Evolutionary conservation across 2,113 vertebrate genomes (phyloP), one percentile per base, ranked within the genome.

Genomic region (Rhombomys opimus): DNA sequence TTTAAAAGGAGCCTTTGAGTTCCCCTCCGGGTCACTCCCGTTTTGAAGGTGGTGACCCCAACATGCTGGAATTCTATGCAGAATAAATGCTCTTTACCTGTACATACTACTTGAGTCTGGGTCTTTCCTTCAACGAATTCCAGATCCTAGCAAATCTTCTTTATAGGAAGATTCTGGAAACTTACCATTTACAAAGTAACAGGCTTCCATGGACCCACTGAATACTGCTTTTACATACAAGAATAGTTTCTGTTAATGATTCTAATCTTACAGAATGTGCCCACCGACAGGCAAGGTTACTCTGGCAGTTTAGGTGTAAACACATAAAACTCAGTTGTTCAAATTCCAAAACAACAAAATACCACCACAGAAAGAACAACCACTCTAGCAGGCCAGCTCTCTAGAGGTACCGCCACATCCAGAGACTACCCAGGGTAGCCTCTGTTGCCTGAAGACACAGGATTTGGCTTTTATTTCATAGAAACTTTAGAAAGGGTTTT

Each of bases 101-200:
- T 46, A 46, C 46, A 46, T 46, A 46, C 46, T 46, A 46, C 46
- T 46, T 46, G 46, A 46, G 46, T 46, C 46, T 46, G 46, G 46
- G 46, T 46, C 46, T 46, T 46, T 46, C 46, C 46, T 5, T 46
- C 46, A 46, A 5, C 46, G 46, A 46, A 46, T 46, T 46, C 46
- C 46, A 46, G 46, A 46, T 46, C 46, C 46, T 46, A 46, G 5
- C 46, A 46, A 46, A 46, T 46, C 46, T 18, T 93, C 52, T 89
- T 78, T 70, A 63, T 23, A 4, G 54, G 2, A 93, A 93, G 52
- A 25, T 75, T 92, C 70, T 75, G 76, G 38, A 85, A 86, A 82
- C 54, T 85, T 91, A 90, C 85, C 93, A 94, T 76, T 96, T 85
- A 87, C 30, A 72, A 88, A 87, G n/a, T 84, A 90, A 91, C 5